A percentile compares a stretch with the other conserved stretches of the same genome.
Evolutionary conservation across 2,888 invertebrate genomes (phyloP).

Genomic region (Molanna angustata): DNA sequence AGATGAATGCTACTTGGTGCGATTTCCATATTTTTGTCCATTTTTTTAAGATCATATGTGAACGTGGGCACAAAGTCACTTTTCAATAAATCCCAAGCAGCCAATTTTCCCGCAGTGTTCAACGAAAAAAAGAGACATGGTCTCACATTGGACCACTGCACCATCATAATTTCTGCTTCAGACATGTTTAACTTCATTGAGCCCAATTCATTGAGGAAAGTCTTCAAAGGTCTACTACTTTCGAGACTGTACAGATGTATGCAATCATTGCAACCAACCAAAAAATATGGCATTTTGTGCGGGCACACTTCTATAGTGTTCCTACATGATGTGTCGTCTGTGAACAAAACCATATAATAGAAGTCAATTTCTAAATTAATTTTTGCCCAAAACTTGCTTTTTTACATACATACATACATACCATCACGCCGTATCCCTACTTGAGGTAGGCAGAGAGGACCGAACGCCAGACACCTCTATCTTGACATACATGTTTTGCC

Average conservation of each 20-base stretch:
- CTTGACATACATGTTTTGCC: too few species aligned
- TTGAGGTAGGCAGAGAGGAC: too few species aligned
- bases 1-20: too few species aligned
- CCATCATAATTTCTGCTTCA: conserved; percentile 8
- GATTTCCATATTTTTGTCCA: too few species aligned
- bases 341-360: too few species aligned
- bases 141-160: conserved; percentile 23
- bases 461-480: too few species aligned
- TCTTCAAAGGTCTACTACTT: conserved; percentile 20
- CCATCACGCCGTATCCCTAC: too few species aligned
- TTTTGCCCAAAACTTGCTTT: too few species aligned
- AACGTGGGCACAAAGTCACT: conserved; percentile 27
- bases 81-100: conserved; percentile 22
- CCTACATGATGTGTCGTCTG: too few species aligned
- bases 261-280: conserved; percentile 21
- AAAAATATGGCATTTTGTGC: conserved; percentile 20
- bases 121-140: conserved; percentile 24
- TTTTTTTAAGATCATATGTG: too few species aligned
- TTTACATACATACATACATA: too few species aligned
- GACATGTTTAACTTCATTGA: background rate
- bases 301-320: conserved; percentile 25
- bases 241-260: conserved; percentile 20
- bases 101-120: conserved; percentile 12
- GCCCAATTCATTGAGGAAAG: conserved; percentile 12
- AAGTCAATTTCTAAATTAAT: too few species aligned